Base-by-base conservation (phyloP, 1,140 invertebrate species). In the Drosophila orena region DNA sequence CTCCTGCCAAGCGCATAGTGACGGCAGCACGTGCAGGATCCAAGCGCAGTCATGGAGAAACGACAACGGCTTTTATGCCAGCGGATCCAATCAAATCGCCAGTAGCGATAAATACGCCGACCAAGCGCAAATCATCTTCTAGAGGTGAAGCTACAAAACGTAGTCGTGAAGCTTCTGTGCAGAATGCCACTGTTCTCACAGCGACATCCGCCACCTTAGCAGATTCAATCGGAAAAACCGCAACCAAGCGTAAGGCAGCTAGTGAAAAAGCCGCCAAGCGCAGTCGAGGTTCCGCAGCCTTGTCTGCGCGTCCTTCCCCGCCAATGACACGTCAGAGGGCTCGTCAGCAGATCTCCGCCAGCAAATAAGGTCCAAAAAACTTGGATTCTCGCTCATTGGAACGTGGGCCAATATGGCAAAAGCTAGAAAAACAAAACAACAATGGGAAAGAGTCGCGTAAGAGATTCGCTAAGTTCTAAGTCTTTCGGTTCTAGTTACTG, bases 291-390 rank as follows among this genome's bases (percentile, higher is more conserved):
- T 69, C 54, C 40, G 40, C 44, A 72, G 70, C 53, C 27, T 65
- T 79, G 38, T 40, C 79, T 35, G 55, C 61, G 38, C 84, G 62
- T 42, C 56, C 53, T 17, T 88, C 84, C 38, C 84, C 84, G 47
- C 84, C 84, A 35, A 89, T 89, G 84, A 89, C 84, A 24, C 84
- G 84, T 15, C 84, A 84, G 24, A 77, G 84, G 12, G 80, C 80
- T 37, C 84, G 84, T 78, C 68, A 73, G 69, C 79, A 89, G 84
- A 89, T 89, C 84, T 89, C 84, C 69, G 46, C 70, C 59, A 89
- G 75, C 68, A 84, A 64, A 34, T 57, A 43, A 53, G 42, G 12
- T 34, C 43, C 35, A 58, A n/a, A 24, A 24, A 53, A 17, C 47
- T 60, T 52, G 15, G 49, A 61, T 42, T 27, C 27, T 62, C 59